Percentiles rank a stretch among this genome's conserved stretches.
Evolutionary conservation across 2,888 invertebrate genomes (phyloP).

Genomic region (Idaea biselata): DNA sequence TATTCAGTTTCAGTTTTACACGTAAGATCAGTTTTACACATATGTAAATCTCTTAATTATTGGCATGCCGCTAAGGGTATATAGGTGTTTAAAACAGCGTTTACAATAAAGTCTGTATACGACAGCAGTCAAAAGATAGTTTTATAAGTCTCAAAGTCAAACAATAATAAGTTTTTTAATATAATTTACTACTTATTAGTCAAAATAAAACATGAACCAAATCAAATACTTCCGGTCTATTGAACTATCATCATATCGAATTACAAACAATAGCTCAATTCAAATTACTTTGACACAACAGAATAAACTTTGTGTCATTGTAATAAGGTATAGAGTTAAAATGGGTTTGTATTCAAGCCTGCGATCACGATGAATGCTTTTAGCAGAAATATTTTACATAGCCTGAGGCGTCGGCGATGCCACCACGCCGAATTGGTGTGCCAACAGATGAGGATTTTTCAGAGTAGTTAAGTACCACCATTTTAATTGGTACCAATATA

Average conservation of each 20-base stretch:
- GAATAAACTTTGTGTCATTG: slow-evolving; percentile 41
- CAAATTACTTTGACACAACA: slow-evolving; percentile 41
- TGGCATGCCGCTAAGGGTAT: too few species aligned
- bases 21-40: too few species aligned
- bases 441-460: slow-evolving; percentile 63
- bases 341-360: slow-evolving; percentile 47
- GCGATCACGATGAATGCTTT: slow-evolving; percentile 79
- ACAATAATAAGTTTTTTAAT: background rate
- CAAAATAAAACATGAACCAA: slow-evolving; percentile 44
- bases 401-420: slow-evolving; percentile 68
- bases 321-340: slow-evolving; percentile 53
- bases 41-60: too few species aligned
- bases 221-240: slow-evolving; percentile 69
- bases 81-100: too few species aligned
- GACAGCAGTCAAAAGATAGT: too few species aligned
- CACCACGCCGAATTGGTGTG: slow-evolving; percentile 71
- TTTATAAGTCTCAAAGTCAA: background rate
- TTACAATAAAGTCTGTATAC: too few species aligned
- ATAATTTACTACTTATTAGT: background rate
- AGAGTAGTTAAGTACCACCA: slow-evolving; percentile 42
- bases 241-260: slow-evolving; percentile 68
- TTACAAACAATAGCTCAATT: slow-evolving; percentile 65
- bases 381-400: slow-evolving; percentile 80
- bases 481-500: background rate
- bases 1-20: too few species aligned